Percentiles rank a stretch among this genome's conserved stretches.
These are phyloP conservation scores for Drosophila diplacantha DNA, from an alignment of 2,888 invertebrate genomes.

Conservation along the genomic window DNA sequence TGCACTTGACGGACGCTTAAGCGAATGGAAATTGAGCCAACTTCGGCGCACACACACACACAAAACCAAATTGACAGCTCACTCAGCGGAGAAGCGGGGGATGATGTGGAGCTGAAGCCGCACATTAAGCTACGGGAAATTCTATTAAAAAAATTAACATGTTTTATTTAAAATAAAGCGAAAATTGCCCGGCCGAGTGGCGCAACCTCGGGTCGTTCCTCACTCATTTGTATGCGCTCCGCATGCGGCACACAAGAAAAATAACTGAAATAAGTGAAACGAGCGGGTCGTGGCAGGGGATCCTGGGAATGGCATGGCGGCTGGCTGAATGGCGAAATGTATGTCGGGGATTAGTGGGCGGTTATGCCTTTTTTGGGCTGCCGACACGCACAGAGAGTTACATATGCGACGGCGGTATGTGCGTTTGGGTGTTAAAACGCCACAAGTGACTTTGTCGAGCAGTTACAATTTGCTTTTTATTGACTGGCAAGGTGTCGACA, in stretches of 20 bases:
- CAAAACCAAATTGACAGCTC: constrained; percentile 41
- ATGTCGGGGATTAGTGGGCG: constrained; percentile 33
- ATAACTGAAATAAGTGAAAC: constrained; percentile 58
- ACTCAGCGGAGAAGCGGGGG: constrained; percentile 22
- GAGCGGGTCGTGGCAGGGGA: constrained; percentile 25
- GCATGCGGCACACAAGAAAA: constrained; percentile 46
- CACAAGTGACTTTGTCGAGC: constrained; percentile 67
- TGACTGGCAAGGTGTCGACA: constrained; percentile 57
- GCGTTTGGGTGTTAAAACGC: constrained; percentile 61
- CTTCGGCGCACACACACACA: constrained; percentile 4
- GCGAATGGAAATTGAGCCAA: constrained; percentile 25
- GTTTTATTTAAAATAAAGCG: constrained; percentile 55
- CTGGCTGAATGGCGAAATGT: constrained; percentile 11
- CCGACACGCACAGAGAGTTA: constrained; percentile 37
- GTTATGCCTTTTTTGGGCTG: constrained; percentile 21
- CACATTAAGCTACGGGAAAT: constrained; percentile 40
- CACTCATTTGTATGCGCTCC: constrained; percentile 59
- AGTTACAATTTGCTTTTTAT: constrained; percentile 71
- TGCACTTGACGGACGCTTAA: constrained; percentile 30
- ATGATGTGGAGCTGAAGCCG: constrained; percentile 1
- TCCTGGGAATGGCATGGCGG: constrained; percentile 2
- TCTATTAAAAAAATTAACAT: constrained; percentile 57
- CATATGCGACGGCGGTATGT: constrained; percentile 25
- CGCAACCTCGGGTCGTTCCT: constrained; percentile 18
- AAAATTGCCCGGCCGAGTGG: constrained; percentile 33